These are phyloP conservation scores for Percopsis omiscomaycus DNA, from an alignment of 2,797 vertebrate species.

Conservation along the genomic window DNA sequence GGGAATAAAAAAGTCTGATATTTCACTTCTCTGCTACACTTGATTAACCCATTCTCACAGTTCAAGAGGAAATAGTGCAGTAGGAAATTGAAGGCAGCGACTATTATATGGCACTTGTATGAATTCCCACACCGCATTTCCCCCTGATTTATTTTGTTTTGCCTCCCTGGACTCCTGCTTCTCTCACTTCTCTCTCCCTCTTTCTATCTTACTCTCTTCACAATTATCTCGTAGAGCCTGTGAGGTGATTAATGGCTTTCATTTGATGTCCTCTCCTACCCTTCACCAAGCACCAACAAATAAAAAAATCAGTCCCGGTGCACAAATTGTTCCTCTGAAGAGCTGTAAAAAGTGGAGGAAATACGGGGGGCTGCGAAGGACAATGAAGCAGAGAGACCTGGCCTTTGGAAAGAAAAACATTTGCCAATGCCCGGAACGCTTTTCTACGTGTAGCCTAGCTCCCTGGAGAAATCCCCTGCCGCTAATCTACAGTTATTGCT, in stretches of 20 bases:
- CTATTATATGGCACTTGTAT: slow-evolving; percentile 59
- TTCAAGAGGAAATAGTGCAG: slow-evolving; percentile 22
- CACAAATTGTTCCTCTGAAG: slow-evolving; percentile 85
- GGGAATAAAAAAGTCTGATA: slow-evolving; percentile 55
- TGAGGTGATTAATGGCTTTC: slow-evolving; percentile 86
- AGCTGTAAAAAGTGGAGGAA: slow-evolving; percentile 78
- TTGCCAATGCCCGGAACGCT: slow-evolving; percentile 75
- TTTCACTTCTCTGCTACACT: slow-evolving; percentile 58
- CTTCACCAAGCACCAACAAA: slow-evolving; percentile 80
- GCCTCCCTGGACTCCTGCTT: slow-evolving; percentile 51
- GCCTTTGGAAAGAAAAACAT: slow-evolving; percentile 81
- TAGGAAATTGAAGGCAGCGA: slow-evolving; percentile 68
- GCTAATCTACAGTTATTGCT: slow-evolving; percentile 85
- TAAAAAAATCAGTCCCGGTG: slow-evolving; percentile 76
- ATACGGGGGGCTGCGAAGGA: slow-evolving; percentile 72
- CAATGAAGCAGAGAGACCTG: slow-evolving; percentile 77
- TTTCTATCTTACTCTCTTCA: slow-evolving; percentile 58
- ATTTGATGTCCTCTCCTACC: slow-evolving; percentile 80
- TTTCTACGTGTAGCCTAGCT: slow-evolving; percentile 65
- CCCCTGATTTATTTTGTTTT: slow-evolving; percentile 78
- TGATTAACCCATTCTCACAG: slow-evolving; percentile 40
- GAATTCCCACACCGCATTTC: slow-evolving; percentile 61
- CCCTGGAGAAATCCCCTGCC: slow-evolving; percentile 79
- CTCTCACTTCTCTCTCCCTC: slow-evolving; percentile 56
- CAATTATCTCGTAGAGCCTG: slow-evolving; percentile 82